Percentiles rank a stretch among this genome's conserved stretches.
These are phyloP conservation scores for Lepidurus couesii DNA, from an alignment of 1,140 invertebrate species.

Conservation along the genomic window DNA sequence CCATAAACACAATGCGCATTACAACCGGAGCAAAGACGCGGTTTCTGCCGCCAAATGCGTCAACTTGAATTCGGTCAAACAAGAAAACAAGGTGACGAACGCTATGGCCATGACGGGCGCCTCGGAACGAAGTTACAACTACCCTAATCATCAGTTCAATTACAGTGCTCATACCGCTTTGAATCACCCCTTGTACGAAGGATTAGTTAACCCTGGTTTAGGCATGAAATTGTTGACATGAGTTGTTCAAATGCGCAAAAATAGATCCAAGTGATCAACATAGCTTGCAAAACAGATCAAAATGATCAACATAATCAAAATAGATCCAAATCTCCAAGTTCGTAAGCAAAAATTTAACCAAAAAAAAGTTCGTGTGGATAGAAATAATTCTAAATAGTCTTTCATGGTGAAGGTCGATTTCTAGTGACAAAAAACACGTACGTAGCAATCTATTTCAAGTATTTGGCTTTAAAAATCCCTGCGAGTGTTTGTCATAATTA, in stretches of 20 bases:
- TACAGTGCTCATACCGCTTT: background rate
- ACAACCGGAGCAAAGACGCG: background rate
- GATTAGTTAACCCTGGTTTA: conserved; percentile 7
- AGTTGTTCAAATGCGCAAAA: background rate
- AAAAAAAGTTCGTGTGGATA: too few species aligned
- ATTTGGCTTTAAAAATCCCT: background rate
- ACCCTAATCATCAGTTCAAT: background rate
- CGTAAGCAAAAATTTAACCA: too few species aligned
- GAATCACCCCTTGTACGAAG: background rate
- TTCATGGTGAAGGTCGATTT: background rate
- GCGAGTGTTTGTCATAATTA: too few species aligned
- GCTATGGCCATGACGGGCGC: background rate
- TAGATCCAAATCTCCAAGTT: too few species aligned
- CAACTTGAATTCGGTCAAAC: background rate
- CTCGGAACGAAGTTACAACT: background rate
- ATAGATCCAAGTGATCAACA: background rate
- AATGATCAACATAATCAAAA: too few species aligned
- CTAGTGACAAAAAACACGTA: conserved; percentile 13
- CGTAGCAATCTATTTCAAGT: background rate
- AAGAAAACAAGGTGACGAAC: background rate
- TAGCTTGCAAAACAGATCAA: background rate
- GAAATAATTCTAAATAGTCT: background rate
- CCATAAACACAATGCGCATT: background rate
- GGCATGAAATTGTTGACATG: background rate
- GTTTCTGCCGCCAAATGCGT: background rate